phyloP scores from a whole-genome alignment of 2,797 vertebrate species.

The Schizothorax lantsangensis region DNA sequence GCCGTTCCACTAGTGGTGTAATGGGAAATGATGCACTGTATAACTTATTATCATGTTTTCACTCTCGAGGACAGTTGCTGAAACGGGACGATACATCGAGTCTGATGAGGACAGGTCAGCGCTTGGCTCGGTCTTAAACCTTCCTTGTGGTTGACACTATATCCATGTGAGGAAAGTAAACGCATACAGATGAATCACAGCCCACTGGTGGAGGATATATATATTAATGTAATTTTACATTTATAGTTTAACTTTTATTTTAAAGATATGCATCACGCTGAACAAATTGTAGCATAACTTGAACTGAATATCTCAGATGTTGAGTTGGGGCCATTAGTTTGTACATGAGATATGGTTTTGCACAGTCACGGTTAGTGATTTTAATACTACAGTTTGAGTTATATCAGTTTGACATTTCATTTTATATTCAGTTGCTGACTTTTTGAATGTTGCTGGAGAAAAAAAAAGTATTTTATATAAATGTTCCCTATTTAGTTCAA shows the following conservation, averaged over 20 bases:
- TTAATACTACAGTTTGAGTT: constrained; percentile 23
- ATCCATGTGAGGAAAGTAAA: neutral
- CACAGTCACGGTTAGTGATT: constrained; percentile 36
- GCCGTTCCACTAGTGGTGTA: neutral
- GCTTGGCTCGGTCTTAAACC: neutral
- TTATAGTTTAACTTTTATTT: constrained; percentile 28
- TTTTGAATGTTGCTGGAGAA: constrained; percentile 31
- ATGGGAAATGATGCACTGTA: constrained; percentile 7
- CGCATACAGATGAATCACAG: neutral
- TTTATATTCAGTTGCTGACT: constrained; percentile 30
- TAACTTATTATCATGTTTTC: constrained; percentile 38
- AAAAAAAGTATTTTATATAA: constrained; percentile 29
- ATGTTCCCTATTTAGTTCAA: neutral
- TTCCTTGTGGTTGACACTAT: neutral
- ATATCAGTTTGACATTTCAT: constrained; percentile 34
- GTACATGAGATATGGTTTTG: constrained; percentile 36
- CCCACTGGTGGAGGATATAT: constrained; percentile 32
- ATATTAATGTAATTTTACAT: constrained; percentile 51
- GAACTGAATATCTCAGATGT: constrained; percentile 15
- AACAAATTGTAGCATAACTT: constrained; percentile 25
- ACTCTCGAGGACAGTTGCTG: constrained; percentile 38
- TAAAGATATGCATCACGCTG: constrained; percentile 28
- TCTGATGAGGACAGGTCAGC: neutral
- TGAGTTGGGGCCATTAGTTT: neutral
- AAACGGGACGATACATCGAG: neutral